Base-by-base conservation (phyloP, 2,888 invertebrate species). In the Phragmatobia fuliginosa region DNA sequence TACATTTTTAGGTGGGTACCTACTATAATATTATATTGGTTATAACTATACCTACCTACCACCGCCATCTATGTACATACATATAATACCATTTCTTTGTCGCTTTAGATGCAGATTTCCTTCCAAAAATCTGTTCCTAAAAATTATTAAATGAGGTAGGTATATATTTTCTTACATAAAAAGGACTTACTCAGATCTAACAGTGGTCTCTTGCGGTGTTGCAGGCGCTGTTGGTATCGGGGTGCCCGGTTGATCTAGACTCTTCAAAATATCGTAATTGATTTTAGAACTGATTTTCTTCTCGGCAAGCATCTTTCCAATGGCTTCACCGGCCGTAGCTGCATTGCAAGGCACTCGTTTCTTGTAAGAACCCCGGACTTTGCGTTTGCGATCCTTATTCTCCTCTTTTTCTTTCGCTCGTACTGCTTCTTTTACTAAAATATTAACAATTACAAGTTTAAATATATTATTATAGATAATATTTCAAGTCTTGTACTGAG, bases 211-310 rank as follows among this genome's bases (percentile, higher is more conserved):
- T 18, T 79, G 79, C 4, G 86, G 76, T 14, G 87, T 83, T 4
- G 76, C 0, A 7, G 81, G 62, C 0, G 83, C 73, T 0, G n/a
- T n/a, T n/a, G 89, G 85, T 36, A 83, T n/a, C 0, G 87, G 85
- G 0, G 90, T 91, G 0, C 90, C 92, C 0, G 91, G 90, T 41
- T 90, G 90, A 79, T 96, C 97, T 68, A 99, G 93, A 81, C 97
- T 98, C 90, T 98, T 98, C 72, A 99, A 93, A 56, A 99, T 99
- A 82, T 99, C 99, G 87, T 99, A 99, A 92, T 99, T 99, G 68
- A 99, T 99, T 96, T 99, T 99, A 7, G 97, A 97, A 5, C 99
- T 99, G 78, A 99, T 97, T 88, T 98, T 98, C 92, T 99, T 99
- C 89, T 99, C 99, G 80, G 94, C 98, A 31, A 99, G 94, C 97